Evolutionary conservation across 2,113 vertebrate genomes (phyloP), one percentile per base, ranked within the genome.

Genomic region (Papio anubis): DNA sequence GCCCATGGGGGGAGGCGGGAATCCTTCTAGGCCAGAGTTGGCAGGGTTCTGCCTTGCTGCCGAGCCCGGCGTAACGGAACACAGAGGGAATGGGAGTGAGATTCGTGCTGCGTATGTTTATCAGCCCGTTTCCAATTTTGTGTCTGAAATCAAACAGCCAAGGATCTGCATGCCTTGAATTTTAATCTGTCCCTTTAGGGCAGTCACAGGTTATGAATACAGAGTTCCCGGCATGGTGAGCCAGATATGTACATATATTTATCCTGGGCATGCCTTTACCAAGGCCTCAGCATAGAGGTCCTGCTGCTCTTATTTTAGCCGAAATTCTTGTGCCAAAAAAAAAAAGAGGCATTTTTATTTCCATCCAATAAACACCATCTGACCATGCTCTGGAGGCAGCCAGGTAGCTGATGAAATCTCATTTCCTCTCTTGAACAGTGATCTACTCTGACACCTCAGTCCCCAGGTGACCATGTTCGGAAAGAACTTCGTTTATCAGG

Each of bases 81-180:
- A 89, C 93, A 68, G 90, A 96, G 64, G 83, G 52, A 80, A 30
- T 1, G 27, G n/a, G 82, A 93, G 80, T 23, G 61, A 78, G 81
- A 50, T 75, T 76, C 48, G 18, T 93, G 97, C 96, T 88, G 64
- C 0, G 78, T 80, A 87, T 98, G 96, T 98, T 97, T 98, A 98
- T 98, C 89, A 98, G 95, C 93, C 96, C 48, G 14, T 79, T 97
- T 97, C 96, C 83, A 97, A 94, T 98, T 98, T 96, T 87, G 91
- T 93, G 90, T 98, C 98, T 98, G 97, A 98, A 98, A 98, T 98
- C 97, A 97, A 98, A 97, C 93, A 98, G 93, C 86, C 95, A 92
- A 88, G 78, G 83, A 98, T 98, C 97, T 97, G 93, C 96, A 97
- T 95, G 94, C 98, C 98, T 88, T 97, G 98, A 98, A 98, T 98